Percentiles rank a stretch among this genome's conserved stretches.
phyloP scores from a whole-genome alignment of 2,797 vertebrate species.

The Scarus forsteni region DNA sequence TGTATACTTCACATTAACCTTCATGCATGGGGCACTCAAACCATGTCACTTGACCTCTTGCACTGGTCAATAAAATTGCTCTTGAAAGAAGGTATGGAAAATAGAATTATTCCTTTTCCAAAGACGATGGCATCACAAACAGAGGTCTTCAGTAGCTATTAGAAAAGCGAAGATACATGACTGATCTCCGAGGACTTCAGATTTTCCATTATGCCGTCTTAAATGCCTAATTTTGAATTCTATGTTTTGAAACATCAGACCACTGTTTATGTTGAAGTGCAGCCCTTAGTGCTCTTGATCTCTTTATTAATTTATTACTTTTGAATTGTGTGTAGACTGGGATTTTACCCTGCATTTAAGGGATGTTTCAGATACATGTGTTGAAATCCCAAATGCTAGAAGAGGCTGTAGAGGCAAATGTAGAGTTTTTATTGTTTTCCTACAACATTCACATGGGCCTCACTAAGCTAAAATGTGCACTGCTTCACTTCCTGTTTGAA shows the following conservation, averaged over 20 bases:
- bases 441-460: no score
- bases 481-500: no score
- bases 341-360: constrained; percentile 10
- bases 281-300: constrained; percentile 7
- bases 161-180: no score
- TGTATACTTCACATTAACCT: no score
- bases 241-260: not conserved
- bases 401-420: not conserved
- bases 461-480: no score
- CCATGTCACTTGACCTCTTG: no score
- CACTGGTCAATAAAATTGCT: no score
- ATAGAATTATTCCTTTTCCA: not conserved
- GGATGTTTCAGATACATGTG: no score
- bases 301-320: constrained; percentile 23
- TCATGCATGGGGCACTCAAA: no score
- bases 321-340: constrained; percentile 6
- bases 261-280: constrained; percentile 1
- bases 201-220: not conserved
- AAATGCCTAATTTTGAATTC: not conserved
- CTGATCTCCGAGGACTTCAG: not conserved
- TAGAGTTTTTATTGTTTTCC: no score
- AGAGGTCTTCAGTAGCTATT: no score
- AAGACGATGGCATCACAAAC: no score
- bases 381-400: not conserved
- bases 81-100: not conserved